Evolutionary conservation across 2,113 vertebrate genomes (phyloP), one percentile per base, ranked within the genome.

Genomic region (Empidonax traillii): DNA sequence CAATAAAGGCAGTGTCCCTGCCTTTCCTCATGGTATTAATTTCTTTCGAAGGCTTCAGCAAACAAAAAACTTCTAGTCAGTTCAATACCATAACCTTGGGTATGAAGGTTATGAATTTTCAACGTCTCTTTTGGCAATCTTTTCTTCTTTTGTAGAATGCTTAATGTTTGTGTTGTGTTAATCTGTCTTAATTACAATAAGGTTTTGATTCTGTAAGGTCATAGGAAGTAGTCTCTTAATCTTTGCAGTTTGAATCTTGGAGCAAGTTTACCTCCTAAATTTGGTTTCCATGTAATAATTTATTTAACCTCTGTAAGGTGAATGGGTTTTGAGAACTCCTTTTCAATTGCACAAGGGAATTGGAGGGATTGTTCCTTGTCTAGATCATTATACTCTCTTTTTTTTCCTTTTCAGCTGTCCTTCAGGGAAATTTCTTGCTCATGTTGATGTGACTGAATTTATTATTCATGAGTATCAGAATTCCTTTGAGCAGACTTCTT

Each of bases 401-500:
- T 28, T 69, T 52, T 75, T 75, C 31, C 30, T 74, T 85, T 90
- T 87, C 75, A 90, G 58, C 79, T 63, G 79, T 77, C 92, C 85
- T 94, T 97, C 92, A 86, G 63, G 85, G 92, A 72, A 90, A 83
- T 85, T 87, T 51, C 37, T 91, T 13, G 2, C 41, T 75, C 37
- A 8, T 87, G 62, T 61, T 94, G 90, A 87, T 82, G 85, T 90
- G 94, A 47, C 35, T 75, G 78, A 93, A 85, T 95, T 95, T 93
- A 88, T 95, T 95, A 94, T 96, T 95, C 76, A 96, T 90, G 88
- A 94, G 49, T 76, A 80, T 83, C 92, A 92, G 65, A n/a, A 66
- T 85, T 92, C 62, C 63, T 96, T 93, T 95, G 75, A 95, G 55
- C 55, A 89, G 80, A 53, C 75, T 76, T 79, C n/a, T 88, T 95